A percentile compares a stretch with the other conserved stretches of the same genome.
Conservation (phyloP, 2,113 vertebrate species). For the Ciconia stormi region DNA sequence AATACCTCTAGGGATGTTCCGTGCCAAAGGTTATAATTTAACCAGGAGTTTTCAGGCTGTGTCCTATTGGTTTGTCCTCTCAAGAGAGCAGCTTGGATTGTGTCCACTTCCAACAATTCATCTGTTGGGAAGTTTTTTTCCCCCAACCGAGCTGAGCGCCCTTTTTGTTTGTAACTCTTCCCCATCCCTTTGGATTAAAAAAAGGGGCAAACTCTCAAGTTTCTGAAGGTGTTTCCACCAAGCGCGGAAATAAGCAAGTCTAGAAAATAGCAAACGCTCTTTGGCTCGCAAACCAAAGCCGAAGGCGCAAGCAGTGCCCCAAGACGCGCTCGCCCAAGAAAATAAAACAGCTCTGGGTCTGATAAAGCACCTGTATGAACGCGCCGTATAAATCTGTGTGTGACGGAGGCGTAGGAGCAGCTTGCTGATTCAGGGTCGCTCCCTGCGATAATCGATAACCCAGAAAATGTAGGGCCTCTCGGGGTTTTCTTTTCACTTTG, state of each 20-base stretch:
- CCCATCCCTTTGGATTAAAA: neutral
- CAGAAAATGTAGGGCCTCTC: no score
- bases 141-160: neutral
- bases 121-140: neutral
- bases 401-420: neutral
- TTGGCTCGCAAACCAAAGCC: neutral
- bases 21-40: neutral
- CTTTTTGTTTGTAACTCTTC: neutral
- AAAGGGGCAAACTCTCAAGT: neutral
- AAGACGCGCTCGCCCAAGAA: neutral
- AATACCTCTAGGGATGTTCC: neutral
- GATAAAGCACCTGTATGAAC: no score
- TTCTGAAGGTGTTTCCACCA: neutral
- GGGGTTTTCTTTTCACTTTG: no score
- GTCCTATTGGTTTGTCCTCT: neutral
- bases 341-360: neutral
- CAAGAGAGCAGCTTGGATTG: neutral
- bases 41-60: neutral
- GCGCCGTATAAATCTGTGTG: rapidly evolving
- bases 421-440: no score
- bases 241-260: rapidly evolving
- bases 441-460: neutral
- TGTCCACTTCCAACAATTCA: neutral
- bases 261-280: rapidly evolving
- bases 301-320: neutral